Conservation (phyloP, 37 sponge, comb jelly and placozoan species). For the Cliona cf. orientalis region DNA sequence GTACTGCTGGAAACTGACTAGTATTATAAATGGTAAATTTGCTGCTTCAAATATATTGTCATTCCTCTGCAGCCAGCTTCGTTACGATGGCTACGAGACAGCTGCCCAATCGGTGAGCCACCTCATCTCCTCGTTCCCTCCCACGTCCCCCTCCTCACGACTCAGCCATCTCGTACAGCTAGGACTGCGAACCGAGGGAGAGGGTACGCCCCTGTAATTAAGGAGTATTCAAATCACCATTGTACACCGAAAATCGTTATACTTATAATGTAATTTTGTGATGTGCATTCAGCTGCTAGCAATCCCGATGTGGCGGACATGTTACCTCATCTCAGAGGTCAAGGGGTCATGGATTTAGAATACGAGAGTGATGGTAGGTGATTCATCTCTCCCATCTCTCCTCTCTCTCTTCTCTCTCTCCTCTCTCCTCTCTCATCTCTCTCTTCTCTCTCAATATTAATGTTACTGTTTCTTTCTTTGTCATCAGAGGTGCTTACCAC, state of each 20-base stretch:
- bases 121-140: conserved; percentile 59
- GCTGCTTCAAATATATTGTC: background rate
- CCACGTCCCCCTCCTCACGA: conserved; percentile 77
- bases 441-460: background rate
- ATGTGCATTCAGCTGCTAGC: background rate
- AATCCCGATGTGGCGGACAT: conserved; percentile 23
- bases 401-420: background rate
- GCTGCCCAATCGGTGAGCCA: conserved; percentile 71
- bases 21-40: conserved; percentile 2
- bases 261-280: background rate
- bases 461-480: background rate
- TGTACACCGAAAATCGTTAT: too few relatives aligned
- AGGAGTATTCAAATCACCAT: background rate
- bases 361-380: conserved; percentile 73
- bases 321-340: conserved; percentile 50
- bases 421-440: too few relatives aligned
- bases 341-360: conserved; percentile 74
- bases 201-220: conserved; percentile 40
- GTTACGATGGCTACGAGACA: conserved; percentile 87
- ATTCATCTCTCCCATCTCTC: background rate
- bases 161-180: conserved; percentile 81
- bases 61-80: conserved; percentile 73
- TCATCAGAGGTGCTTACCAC: conserved; percentile 46
- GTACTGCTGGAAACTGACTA: conserved; percentile 1
- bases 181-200: conserved; percentile 73